These are phyloP conservation scores for Hypanus sabinus DNA, from an alignment of 2,113 vertebrate species.

Conservation along the genomic window DNA sequence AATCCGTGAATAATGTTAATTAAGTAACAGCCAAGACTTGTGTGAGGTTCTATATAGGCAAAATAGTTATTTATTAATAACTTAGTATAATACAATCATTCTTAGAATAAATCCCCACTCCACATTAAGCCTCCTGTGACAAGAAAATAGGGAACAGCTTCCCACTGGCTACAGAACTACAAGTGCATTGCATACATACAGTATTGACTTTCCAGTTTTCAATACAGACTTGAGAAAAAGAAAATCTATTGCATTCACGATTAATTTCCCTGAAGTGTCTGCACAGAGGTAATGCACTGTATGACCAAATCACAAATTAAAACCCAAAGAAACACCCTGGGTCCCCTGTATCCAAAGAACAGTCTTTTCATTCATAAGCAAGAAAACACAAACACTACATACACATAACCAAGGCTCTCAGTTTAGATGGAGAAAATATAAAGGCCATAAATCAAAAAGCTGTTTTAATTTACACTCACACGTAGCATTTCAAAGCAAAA, in stretches of 20 bases:
- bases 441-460: conserved; percentile 47
- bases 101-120: conserved; percentile 74
- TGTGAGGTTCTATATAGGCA: conserved; percentile 69
- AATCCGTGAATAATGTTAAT: neutral
- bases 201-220: conserved; percentile 66
- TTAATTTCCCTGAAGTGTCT: conserved; percentile 80
- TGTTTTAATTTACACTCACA: conserved; percentile 46
- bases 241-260: conserved; percentile 71
- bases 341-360: conserved; percentile 54
- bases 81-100: conserved; percentile 87
- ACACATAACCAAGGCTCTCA: conserved; percentile 49
- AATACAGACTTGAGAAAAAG: conserved; percentile 49
- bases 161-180: conserved; percentile 53
- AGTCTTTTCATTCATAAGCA: conserved; percentile 62
- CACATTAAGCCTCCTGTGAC: conserved; percentile 55
- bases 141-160: conserved; percentile 52
- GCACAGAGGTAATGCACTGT: conserved; percentile 67
- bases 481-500: neutral
- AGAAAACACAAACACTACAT: conserved; percentile 51
- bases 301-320: conserved; percentile 51
- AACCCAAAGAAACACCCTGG: conserved; percentile 31
- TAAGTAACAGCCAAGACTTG: conserved; percentile 39
- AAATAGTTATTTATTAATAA: conserved; percentile 99
- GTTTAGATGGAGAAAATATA: conserved; percentile 43
- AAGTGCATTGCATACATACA: conserved; percentile 51